Percentiles rank a stretch among this genome's conserved stretches.
phyloP scores from a whole-genome alignment of 2,888 invertebrate species.

The Agrotis segetum region DNA sequence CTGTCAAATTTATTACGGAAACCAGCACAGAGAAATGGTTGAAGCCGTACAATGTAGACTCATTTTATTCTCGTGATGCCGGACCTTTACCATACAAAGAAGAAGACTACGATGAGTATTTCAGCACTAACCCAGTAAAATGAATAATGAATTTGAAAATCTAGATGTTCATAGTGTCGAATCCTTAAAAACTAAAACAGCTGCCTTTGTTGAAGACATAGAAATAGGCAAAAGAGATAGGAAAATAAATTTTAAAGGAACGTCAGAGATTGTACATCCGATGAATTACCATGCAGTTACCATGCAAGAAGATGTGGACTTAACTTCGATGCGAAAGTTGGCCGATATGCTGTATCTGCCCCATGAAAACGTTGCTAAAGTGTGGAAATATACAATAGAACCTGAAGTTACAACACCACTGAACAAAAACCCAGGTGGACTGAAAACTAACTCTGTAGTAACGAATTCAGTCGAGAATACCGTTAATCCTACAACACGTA shows the following conservation, averaged over 20 bases:
- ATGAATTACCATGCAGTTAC: constrained; percentile 12
- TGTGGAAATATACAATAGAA: constrained; percentile 28
- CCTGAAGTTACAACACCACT: constrained; percentile 4
- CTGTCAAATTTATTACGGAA: constrained; percentile 32
- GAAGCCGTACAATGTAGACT: constrained; percentile 18
- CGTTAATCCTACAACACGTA: not conserved
- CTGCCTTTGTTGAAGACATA: not conserved
- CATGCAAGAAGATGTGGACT: constrained; percentile 32
- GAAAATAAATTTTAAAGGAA: constrained; percentile 29
- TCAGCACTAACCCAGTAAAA: constrained; percentile 26
- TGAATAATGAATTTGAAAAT: constrained; percentile 46
- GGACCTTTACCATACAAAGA: constrained; percentile 47
- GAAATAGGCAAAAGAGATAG: not conserved
- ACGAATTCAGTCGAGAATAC: constrained; percentile 13
- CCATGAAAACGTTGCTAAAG: constrained; percentile 24
- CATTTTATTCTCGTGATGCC: constrained; percentile 14
- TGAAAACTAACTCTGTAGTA: not conserved
- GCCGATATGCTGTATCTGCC: constrained; percentile 49
- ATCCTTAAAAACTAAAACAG: constrained; percentile 62
- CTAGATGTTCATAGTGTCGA: constrained; percentile 54
- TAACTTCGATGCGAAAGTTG: constrained; percentile 52
- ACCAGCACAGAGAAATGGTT: constrained; percentile 38
- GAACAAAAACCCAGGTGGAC: not conserved
- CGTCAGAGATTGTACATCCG: constrained; percentile 1
- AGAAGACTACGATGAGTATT: constrained; percentile 62